These are phyloP conservation scores for Anaspis maculata DNA, from an alignment of 2,888 invertebrate species.

Conservation along the genomic window DNA sequence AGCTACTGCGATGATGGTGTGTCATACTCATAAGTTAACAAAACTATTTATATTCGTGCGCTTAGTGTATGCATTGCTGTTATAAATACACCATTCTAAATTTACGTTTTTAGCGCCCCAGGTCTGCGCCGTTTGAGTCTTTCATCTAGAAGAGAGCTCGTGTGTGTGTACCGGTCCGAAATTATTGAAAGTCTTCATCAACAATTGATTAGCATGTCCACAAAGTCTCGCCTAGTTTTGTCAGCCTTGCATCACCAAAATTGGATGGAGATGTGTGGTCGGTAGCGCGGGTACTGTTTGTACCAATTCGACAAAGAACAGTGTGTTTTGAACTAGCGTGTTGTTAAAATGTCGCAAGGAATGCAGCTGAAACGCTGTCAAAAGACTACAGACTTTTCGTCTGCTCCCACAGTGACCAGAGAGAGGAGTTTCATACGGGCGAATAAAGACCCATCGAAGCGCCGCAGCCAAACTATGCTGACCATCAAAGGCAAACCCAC, in stretches of 20 bases:
- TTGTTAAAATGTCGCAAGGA: conserved; percentile 23
- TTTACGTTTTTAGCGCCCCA: background rate
- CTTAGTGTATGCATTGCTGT: too few species aligned
- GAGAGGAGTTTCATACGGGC: conserved; percentile 64
- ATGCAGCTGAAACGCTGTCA: conserved; percentile 33
- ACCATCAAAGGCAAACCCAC: conserved; percentile 65
- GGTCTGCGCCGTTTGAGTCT: too few species aligned
- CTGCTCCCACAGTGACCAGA: conserved; percentile 45
- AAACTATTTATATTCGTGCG: too few species aligned
- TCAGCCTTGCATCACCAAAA: background rate
- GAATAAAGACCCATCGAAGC: conserved; percentile 49
- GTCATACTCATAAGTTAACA: too few species aligned
- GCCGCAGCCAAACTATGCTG: conserved; percentile 65
- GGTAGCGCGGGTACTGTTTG: background rate
- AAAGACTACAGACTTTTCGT: conserved; percentile 47
- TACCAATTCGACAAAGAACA: background rate
- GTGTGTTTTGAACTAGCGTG: too few species aligned
- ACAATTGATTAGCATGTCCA: background rate
- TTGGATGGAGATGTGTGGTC: background rate
- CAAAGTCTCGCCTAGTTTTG: background rate
- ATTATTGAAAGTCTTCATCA: too few species aligned
- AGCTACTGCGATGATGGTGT: too few species aligned
- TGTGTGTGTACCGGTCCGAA: too few species aligned
- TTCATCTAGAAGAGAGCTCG: background rate
- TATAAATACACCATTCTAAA: background rate